These are phyloP conservation scores for Hemicentrotus pulcherrimus DNA, from an alignment of 35 echinoderm and acorn worm species.

Conservation along the genomic window DNA sequence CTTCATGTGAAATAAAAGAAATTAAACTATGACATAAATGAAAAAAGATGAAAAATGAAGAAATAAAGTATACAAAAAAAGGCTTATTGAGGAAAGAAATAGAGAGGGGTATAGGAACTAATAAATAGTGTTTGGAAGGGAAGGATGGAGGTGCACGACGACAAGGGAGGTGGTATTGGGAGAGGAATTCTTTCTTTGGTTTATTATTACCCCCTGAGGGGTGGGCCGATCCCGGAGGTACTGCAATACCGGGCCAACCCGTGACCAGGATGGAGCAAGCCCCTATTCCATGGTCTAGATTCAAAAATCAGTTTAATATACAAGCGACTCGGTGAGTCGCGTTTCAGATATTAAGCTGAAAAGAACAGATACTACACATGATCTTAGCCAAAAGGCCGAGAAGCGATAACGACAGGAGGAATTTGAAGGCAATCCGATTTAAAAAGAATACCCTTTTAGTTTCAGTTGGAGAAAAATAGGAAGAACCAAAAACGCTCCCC, in stretches of 20 bases:
- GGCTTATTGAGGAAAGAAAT: no score
- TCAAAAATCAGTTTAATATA: slow-evolving; percentile 20
- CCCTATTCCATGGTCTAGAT: neutral
- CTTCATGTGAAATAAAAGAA: no score
- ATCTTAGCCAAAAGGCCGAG: slow-evolving; percentile 16
- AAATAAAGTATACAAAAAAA: no score
- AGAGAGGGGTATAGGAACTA: no score
- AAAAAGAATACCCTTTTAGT: neutral
- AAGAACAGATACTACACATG: slow-evolving; percentile 18
- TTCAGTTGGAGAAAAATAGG: neutral
- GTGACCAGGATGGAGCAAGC: slow-evolving; percentile 5
- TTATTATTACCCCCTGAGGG: neutral
- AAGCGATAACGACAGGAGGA: neutral
- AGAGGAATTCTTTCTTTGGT: neutral
- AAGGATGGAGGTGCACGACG: no score
- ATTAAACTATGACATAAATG: no score
- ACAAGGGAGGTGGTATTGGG: no score
- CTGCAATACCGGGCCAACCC: slow-evolving; percentile 14
- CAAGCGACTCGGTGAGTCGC: slow-evolving; percentile 14
- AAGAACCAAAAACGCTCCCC: neutral
- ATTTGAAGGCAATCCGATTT: neutral
- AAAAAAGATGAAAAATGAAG: no score
- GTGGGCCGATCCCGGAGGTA: slow-evolving; percentile 13
- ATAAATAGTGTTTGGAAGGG: no score
- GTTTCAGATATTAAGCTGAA: slow-evolving; percentile 19